phyloP scores from a whole-genome alignment of 1,140 invertebrate genomes.

The Rhynchophorus ferrugineus region DNA sequence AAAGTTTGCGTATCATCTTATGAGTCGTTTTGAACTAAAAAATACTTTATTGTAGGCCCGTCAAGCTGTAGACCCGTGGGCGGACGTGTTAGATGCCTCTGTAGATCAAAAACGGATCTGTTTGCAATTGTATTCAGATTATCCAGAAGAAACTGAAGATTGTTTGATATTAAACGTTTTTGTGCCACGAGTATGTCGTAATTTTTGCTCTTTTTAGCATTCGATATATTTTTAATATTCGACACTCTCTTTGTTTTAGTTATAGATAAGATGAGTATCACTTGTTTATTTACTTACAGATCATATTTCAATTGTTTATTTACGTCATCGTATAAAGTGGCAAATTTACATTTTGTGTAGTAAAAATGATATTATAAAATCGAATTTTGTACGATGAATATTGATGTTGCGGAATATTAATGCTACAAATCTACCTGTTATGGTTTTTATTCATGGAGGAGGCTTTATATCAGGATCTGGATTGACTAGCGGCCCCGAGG shows the following conservation, averaged over 20 bases:
- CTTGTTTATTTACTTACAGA: no score
- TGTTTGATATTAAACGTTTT: slow-evolving; percentile 12
- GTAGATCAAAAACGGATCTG: slow-evolving; percentile 5
- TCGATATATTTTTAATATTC: no score
- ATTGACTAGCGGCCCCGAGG: background rate
- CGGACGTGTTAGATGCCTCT: slow-evolving; percentile 7
- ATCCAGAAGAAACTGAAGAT: slow-evolving; percentile 10
- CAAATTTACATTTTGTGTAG: no score
- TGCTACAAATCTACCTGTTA: slow-evolving; percentile 3
- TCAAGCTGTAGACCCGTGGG: slow-evolving; percentile 10
- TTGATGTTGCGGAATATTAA: no score
- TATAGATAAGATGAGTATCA: no score
- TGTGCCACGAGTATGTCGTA: slow-evolving; percentile 14
- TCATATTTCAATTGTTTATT: no score
- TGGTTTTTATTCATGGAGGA: slow-evolving; percentile 14
- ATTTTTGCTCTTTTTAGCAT: no score
- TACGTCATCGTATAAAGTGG: no score
- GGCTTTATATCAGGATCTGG: slow-evolving; percentile 11
- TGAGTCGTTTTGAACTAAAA: background rate
- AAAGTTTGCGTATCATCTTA: background rate
- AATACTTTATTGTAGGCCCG: slow-evolving; percentile 5
- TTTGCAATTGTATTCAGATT: slow-evolving; percentile 6
- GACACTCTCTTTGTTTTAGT: no score
- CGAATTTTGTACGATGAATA: no score
- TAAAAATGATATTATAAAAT: no score